These are phyloP conservation scores for Galemys pyrenaicus DNA, from an alignment of 2,113 vertebrate species.

Conservation along the genomic window DNA sequence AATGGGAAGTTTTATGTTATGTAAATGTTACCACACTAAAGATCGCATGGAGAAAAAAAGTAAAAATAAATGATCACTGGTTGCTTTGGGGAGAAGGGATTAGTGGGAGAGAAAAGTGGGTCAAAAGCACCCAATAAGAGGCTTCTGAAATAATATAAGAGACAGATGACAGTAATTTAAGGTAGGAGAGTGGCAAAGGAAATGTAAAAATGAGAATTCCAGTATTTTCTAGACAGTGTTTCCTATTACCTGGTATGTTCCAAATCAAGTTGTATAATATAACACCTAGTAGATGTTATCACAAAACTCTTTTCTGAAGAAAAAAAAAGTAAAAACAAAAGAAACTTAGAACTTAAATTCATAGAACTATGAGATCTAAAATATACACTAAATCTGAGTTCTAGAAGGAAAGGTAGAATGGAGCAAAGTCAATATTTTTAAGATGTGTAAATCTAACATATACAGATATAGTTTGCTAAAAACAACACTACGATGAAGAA, in stretches of 20 bases:
- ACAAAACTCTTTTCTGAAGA: neutral
- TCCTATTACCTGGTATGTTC: neutral
- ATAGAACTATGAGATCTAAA: neutral
- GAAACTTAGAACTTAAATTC: slow-evolving; percentile 25
- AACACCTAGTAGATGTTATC: neutral
- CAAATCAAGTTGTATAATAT: neutral
- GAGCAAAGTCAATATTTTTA: neutral
- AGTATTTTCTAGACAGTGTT: neutral
- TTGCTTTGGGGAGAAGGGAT: neutral
- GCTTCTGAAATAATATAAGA: neutral
- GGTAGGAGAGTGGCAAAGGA: neutral
- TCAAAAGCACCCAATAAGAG: neutral
- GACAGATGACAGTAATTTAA: neutral
- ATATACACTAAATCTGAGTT: slow-evolving; percentile 2
- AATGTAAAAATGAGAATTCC: neutral
- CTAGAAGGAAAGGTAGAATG: neutral
- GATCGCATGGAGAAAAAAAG: neutral
- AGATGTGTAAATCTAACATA: neutral
- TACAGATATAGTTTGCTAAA: neutral
- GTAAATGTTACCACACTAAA: neutral
- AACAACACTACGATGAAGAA: neutral
- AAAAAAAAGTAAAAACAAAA: neutral
- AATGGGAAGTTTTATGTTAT: neutral
- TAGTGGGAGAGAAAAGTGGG: neutral
- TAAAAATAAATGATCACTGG: neutral